phyloP scores from a whole-genome alignment of 2,113 vertebrate genomes.

The Brienomyrus brachyistius region DNA sequence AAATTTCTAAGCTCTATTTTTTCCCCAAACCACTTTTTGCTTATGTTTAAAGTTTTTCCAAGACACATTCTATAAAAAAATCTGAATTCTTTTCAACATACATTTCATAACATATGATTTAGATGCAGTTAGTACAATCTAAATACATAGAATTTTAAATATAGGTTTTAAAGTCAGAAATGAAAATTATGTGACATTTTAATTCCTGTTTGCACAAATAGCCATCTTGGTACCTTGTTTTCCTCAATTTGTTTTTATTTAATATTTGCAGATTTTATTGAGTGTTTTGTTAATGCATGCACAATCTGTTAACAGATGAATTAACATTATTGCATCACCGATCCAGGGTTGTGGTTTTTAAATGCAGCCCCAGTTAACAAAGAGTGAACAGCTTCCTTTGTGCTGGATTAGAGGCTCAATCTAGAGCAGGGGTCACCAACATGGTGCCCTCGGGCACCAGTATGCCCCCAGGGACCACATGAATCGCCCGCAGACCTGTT shows the following conservation, averaged over 20 bases:
- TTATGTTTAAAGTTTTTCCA: neutral
- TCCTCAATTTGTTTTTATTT: neutral
- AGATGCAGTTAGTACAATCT: neutral
- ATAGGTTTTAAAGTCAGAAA: neutral
- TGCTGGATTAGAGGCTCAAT: neutral
- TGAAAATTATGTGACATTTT: neutral
- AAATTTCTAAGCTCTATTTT: neutral
- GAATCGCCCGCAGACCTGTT: too few relatives aligned
- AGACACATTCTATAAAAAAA: neutral
- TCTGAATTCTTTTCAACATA: neutral
- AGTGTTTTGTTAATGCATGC: neutral
- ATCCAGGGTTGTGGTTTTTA: neutral
- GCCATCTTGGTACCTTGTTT: neutral
- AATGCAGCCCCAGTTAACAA: neutral
- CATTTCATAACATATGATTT: neutral
- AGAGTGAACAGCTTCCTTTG: neutral
- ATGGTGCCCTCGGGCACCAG: too few relatives aligned
- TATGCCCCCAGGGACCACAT: too few relatives aligned
- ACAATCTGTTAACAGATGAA: neutral
- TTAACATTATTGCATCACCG: neutral
- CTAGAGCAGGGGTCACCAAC: neutral
- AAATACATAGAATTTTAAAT: neutral
- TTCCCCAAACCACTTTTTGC: neutral
- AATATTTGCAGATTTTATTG: neutral
- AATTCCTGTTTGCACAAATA: neutral